phyloP scores from a whole-genome alignment of 2,113 vertebrate species.

The Bambusicola thoracicus region DNA sequence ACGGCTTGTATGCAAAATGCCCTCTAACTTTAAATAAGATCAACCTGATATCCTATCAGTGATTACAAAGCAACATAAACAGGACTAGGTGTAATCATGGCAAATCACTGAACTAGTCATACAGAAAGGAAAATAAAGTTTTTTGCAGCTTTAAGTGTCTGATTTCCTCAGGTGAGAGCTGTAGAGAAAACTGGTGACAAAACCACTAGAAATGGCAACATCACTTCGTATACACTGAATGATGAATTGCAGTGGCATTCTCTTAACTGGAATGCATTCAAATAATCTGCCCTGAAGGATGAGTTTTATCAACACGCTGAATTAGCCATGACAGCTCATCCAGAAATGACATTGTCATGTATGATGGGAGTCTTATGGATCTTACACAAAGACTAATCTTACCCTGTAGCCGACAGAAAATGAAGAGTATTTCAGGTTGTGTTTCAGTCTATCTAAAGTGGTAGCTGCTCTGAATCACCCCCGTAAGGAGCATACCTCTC shows the following conservation, averaged over 20 bases:
- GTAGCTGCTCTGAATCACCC: not conserved
- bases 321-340: not conserved
- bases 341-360: not conserved
- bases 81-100: not conserved
- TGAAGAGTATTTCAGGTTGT: not conserved
- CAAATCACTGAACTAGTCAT: fast-evolving
- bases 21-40: not conserved
- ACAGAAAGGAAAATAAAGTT: fast-evolving
- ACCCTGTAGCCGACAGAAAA: not conserved
- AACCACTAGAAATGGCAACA: not conserved
- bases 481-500: not conserved
- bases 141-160: not conserved
- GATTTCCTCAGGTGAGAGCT: not conserved
- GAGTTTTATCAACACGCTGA: not conserved
- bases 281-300: not conserved
- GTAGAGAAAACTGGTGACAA: not conserved
- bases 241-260: not conserved
- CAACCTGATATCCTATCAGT: not conserved
- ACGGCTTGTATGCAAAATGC: not conserved
- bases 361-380: fast-evolving
- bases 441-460: not conserved
- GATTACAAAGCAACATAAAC: not conserved
- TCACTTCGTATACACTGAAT: not conserved
- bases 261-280: not conserved
- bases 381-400: not conserved